Conservation (phyloP, 2,888 invertebrate genomes). For the Amphipoea lucens region DNA sequence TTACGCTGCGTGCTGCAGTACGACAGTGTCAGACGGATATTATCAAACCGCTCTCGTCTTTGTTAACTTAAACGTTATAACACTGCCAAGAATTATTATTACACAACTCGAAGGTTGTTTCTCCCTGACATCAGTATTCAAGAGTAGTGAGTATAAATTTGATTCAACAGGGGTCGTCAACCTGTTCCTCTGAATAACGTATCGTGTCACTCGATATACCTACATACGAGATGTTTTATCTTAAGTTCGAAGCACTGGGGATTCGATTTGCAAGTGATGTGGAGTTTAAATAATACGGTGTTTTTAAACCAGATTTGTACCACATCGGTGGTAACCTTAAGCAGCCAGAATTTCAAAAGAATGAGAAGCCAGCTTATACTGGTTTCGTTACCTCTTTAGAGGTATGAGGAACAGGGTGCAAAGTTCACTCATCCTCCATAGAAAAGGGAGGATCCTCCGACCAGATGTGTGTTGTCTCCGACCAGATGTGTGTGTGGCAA, state of each 20-base stretch:
- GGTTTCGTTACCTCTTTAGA: too few species aligned
- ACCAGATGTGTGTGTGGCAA: too few species aligned
- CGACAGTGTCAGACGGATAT: neutral
- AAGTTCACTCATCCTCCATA: too few species aligned
- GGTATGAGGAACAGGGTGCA: too few species aligned
- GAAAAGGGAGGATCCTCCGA: too few species aligned
- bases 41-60: neutral
- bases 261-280: constrained; percentile 40
- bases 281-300: neutral
- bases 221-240: constrained; percentile 38
- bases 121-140: constrained; percentile 62
- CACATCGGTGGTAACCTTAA: too few species aligned
- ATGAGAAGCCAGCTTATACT: too few species aligned
- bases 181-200: constrained; percentile 53
- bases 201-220: constrained; percentile 38
- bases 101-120: constrained; percentile 59
- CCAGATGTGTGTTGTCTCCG: too few species aligned
- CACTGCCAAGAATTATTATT: constrained; percentile 14
- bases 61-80: constrained; percentile 16
- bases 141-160: constrained; percentile 57
- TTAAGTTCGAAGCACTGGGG: constrained; percentile 21
- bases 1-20: neutral
- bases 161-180: constrained; percentile 56
- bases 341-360: too few species aligned
- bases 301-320: constrained; percentile 3